Evolutionary conservation across 2,888 invertebrate species (phyloP), one percentile per base, ranked within the genome.

Genomic region (Protophormia terraenovae): DNA sequence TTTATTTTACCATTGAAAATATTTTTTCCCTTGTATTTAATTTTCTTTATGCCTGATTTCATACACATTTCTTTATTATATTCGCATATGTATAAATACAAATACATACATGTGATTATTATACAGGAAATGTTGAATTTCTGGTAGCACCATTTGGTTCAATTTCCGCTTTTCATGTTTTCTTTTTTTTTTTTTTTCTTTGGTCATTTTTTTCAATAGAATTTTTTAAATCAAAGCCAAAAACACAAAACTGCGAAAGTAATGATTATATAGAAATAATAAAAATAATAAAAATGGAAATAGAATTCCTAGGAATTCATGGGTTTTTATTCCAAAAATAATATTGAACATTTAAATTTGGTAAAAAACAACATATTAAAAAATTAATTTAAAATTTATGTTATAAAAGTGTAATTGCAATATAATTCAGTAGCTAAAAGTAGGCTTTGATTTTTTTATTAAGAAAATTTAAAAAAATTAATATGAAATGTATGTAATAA

Each of bases 141-240:
- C 69, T 69, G 32, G 35, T 53, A 35, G 35, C 27, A 69, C 50
- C 35, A 53, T 69, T 69, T 69, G 69, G n/a, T 69, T 32, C 24
- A 35, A 35, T 32, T 35, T 50, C 53, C 69, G 22, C 22, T 19
- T 22, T 50, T 19, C n/a, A 38, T 62, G 32, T 62, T 62, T 62
- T 62, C 19, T 62, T 5, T 14, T 38, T 38, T 19, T 47, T 3
- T 7, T 32, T 53, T 24, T 0, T 53, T 8, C 24, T 50, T 22
- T 24, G n/a, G n/a, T n/a, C 3, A 10, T 22, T 50, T 24, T 50
- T 14, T 12, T 3, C 1, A n/a, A n/a, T 4, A 6, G 12, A 1
- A 10, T 24, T 24, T 50, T n/a, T 41, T 12, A 24, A 41, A 50
- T 50, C 22, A 22, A n/a, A 22, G 19, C 22, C 8, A 2, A 12